phyloP scores from a whole-genome alignment of 2,797 vertebrate species.

The Halcyon chelicuti region DNA sequence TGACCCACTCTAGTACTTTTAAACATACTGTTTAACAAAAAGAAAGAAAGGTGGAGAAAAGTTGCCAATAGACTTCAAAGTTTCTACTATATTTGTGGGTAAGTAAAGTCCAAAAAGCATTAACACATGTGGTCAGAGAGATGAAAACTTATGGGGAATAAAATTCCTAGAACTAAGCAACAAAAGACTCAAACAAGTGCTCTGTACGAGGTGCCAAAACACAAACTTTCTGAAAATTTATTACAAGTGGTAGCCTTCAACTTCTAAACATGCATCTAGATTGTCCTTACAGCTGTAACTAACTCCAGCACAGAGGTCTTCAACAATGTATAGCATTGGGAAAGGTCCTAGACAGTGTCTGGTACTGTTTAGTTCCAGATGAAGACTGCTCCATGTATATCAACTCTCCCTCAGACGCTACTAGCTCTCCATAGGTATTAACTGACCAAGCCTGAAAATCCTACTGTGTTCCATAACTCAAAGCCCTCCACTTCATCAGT shows the following conservation, averaged over 20 bases:
- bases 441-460: not conserved
- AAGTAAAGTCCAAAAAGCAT: not conserved
- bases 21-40: not conserved
- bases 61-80: conserved; percentile 1
- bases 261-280: not conserved
- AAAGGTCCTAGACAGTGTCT: not conserved
- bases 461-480: not conserved
- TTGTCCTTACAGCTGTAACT: not conserved
- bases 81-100: not conserved
- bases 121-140: not conserved
- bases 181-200: not conserved
- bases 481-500: not conserved
- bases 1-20: not conserved
- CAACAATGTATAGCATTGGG: not conserved
- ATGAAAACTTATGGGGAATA: conserved; percentile 20
- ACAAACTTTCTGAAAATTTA: not conserved
- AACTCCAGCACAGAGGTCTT: not conserved
- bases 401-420: not conserved
- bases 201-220: not conserved
- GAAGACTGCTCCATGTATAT: not conserved
- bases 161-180: not conserved
- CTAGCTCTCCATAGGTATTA: not conserved
- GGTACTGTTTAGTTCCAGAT: not conserved
- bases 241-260: not conserved
- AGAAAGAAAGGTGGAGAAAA: not conserved